Conservation (phyloP, 2,888 invertebrate species). For the Mimachlamys varia region DNA sequence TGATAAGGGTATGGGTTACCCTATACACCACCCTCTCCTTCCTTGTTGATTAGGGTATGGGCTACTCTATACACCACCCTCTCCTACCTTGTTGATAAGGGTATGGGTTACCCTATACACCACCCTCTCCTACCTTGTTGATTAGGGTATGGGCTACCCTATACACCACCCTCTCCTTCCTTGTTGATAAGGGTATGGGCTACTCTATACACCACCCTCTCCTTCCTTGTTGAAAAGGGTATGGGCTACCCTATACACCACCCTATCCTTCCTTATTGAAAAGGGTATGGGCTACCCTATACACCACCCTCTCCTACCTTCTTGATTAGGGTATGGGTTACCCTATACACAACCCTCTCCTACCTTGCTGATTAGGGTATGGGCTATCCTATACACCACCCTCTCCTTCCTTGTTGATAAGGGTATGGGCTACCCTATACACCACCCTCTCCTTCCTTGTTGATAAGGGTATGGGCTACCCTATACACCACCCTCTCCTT, state of each 20-base stretch:
- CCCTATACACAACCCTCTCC: no score
- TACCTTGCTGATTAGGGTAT: no score
- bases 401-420: no score
- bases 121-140: no score
- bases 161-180: slow-evolving; percentile 82
- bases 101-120: neutral
- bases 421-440: no score
- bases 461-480: neutral
- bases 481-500: neutral
- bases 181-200: slow-evolving; percentile 89
- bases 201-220: no score
- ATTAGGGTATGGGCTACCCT: no score
- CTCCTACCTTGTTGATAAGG: neutral
- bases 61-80: no score
- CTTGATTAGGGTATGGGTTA: no score
- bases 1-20: slow-evolving; percentile 85
- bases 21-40: no score
- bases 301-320: neutral
- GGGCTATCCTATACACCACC: no score
- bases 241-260: slow-evolving; percentile 91
- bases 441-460: neutral
- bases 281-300: neutral
- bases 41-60: no score
- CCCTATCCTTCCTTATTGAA: neutral
- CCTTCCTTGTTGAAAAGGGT: slow-evolving; percentile 82